Evolutionary conservation across 2,797 vertebrate genomes (phyloP).

Genomic region (Sebastes itinus): DNA sequence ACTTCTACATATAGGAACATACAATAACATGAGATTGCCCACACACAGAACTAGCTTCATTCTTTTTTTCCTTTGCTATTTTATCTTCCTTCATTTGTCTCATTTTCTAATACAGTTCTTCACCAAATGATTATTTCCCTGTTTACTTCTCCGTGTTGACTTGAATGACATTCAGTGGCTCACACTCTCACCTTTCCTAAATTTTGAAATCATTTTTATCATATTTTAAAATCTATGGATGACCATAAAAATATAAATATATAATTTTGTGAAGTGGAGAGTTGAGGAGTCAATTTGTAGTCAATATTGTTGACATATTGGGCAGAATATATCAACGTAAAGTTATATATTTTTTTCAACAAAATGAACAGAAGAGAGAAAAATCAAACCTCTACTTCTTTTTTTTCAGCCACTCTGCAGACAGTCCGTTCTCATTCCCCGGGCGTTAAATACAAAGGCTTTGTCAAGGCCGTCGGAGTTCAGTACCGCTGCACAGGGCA

Average conservation of each 20-base stretch:
- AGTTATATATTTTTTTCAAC: background rate
- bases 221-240: background rate
- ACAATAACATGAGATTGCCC: background rate
- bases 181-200: background rate
- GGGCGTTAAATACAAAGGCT: too few relatives aligned
- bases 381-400: background rate
- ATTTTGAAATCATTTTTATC: too few relatives aligned
- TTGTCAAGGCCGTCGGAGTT: too few relatives aligned
- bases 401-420: background rate
- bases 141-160: background rate
- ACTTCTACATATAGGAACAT: background rate
- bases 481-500: too few relatives aligned
- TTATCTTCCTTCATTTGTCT: background rate
- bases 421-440: too few relatives aligned
- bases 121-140: background rate
- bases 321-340: background rate
- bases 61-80: background rate
- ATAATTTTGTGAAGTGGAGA: background rate
- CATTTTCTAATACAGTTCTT: background rate
- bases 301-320: background rate
- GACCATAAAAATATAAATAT: background rate
- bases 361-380: background rate
- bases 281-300: background rate
- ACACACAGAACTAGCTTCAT: background rate
- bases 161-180: background rate